phyloP scores from a whole-genome alignment of 2,888 invertebrate genomes.

The Andrena trimmerana region DNA sequence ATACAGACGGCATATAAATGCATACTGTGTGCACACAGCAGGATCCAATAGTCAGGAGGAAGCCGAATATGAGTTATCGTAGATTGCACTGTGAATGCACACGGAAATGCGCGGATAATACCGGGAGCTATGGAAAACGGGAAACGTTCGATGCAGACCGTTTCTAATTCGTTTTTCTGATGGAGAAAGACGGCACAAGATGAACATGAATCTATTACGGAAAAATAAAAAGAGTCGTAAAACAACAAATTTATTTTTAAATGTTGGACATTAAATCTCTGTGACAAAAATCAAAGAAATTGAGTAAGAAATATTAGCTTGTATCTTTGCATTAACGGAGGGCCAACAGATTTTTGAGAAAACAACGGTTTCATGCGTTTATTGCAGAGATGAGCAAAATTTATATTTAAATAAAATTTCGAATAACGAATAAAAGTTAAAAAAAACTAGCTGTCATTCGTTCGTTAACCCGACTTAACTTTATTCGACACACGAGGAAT shows the following conservation, averaged over 20 bases:
- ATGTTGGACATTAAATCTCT: background rate
- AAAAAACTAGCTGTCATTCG: too few relatives aligned
- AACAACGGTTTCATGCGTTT: too few relatives aligned
- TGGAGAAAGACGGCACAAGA: background rate
- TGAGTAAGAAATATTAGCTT: too few relatives aligned
- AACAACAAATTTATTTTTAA: background rate
- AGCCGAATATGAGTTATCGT: slow-evolving; percentile 41
- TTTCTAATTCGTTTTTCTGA: background rate
- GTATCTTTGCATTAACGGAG: too few relatives aligned
- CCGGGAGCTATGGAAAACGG: slow-evolving; percentile 41
- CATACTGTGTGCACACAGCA: slow-evolving; percentile 12
- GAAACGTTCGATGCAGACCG: slow-evolving; percentile 11
- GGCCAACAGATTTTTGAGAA: too few relatives aligned
- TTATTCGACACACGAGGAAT: too few relatives aligned
- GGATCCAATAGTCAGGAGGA: slow-evolving; percentile 27
- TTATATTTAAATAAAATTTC: too few relatives aligned
- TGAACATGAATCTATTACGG: background rate
- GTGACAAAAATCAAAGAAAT: too few relatives aligned
- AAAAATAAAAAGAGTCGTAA: too few relatives aligned
- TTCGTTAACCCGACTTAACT: too few relatives aligned
- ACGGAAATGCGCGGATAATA: slow-evolving; percentile 26
- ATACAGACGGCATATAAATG: slow-evolving; percentile 26
- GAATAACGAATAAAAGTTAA: too few relatives aligned
- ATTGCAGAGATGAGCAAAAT: too few relatives aligned
- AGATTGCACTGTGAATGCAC: slow-evolving; percentile 34